Conservation (phyloP, 2,888 invertebrate species). For the Pristionchus japonicus region DNA sequence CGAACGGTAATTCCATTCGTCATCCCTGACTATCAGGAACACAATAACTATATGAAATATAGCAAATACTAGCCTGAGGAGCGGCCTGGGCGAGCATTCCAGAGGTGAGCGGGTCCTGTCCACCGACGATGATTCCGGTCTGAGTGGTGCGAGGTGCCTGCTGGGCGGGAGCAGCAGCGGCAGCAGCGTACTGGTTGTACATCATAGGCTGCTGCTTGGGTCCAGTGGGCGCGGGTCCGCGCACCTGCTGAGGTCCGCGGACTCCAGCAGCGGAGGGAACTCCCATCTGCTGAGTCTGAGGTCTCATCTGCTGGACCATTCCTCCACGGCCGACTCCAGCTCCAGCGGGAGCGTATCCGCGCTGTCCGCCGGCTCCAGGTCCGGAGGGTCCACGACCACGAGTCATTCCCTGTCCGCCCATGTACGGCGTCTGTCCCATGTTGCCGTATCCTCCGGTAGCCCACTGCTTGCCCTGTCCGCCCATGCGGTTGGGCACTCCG, state of each 20-base stretch:
- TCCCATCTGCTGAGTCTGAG: slow-evolving; percentile 37
- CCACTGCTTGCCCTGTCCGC: slow-evolving; percentile 45
- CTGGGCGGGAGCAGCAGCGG: slow-evolving; percentile 21
- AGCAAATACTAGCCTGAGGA: slow-evolving; percentile 81
- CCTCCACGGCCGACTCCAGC: slow-evolving; percentile 35
- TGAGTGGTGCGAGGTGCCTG: slow-evolving; percentile 64
- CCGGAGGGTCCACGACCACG: slow-evolving; percentile 46
- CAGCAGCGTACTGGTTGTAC: slow-evolving; percentile 48
- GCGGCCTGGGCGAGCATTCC: slow-evolving; percentile 95
- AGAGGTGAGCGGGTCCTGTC: slow-evolving; percentile 14
- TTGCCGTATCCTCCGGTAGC: neutral
- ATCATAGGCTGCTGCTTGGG: slow-evolving; percentile 50
- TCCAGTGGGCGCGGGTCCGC: slow-evolving; percentile 28
- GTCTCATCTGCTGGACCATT: slow-evolving; percentile 40
- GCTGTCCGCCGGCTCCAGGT: slow-evolving; percentile 9
- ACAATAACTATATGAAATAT: neutral
- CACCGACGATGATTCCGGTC: slow-evolving; percentile 69
- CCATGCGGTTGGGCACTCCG: slow-evolving; percentile 48
- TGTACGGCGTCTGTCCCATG: slow-evolving; percentile 53
- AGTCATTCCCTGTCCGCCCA: slow-evolving; percentile 51
- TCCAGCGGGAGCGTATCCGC: slow-evolving; percentile 34
- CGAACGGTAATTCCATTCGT: slow-evolving; percentile 26
- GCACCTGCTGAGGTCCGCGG: slow-evolving; percentile 33
- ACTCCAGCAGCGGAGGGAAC: neutral
- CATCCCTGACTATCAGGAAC: neutral